Conservation (phyloP, 2,113 vertebrate genomes). For the Glaucidium brasilianum region DNA sequence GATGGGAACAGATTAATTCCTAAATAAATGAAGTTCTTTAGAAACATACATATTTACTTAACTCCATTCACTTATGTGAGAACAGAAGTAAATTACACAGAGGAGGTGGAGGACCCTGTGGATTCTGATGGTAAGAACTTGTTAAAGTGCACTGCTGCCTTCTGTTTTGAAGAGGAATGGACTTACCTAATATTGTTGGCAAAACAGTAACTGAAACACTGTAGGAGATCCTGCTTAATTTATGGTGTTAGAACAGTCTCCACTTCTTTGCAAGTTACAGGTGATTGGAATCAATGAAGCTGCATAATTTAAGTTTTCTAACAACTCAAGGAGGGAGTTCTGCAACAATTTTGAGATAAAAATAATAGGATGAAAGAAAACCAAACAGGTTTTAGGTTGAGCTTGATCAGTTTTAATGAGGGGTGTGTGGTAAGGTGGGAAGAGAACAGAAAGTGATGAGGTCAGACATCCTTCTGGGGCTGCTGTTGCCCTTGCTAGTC, state of each 20-base stretch:
- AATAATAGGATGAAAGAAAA: not conserved
- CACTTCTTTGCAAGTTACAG: not conserved
- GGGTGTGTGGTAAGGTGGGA: not conserved
- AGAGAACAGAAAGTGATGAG: not conserved
- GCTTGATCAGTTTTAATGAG: not conserved
- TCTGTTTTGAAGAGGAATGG: not conserved
- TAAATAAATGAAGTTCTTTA: not conserved
- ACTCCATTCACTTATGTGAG: conserved; percentile 90
- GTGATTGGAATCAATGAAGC: not conserved
- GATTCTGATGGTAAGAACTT: conserved; percentile 91
- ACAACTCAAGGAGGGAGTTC: not conserved
- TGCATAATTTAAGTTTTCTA: not conserved
- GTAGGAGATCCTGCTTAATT: not conserved
- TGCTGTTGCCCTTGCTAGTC: not conserved
- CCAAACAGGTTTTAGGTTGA: not conserved
- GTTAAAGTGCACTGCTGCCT: not conserved
- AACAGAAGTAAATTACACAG: conserved; percentile 98
- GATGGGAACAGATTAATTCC: not conserved
- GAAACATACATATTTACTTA: conserved; percentile 62
- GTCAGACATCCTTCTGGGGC: not conserved
- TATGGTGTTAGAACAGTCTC: not conserved
- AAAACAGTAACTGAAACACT: not conserved
- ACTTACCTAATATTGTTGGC: not conserved
- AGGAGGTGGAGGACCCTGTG: conserved; percentile 95
- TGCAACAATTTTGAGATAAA: not conserved